phyloP scores from a whole-genome alignment of 2,888 invertebrate species.

The Amphimallon solstitiale region DNA sequence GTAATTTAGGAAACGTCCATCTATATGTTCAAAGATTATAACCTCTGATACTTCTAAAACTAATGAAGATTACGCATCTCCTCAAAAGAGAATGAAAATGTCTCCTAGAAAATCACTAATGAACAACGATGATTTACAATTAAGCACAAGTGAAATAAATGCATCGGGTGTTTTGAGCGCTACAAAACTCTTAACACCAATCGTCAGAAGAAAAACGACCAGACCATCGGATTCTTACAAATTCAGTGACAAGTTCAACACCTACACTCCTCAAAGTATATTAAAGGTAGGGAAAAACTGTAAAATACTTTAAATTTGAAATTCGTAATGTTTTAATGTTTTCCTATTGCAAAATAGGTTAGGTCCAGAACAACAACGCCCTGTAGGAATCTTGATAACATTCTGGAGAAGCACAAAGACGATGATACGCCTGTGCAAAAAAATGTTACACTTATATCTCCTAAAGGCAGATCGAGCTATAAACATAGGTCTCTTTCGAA shows the following conservation, averaged over 20 bases:
- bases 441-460: background rate
- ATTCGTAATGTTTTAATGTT: no score
- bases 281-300: conserved; percentile 66
- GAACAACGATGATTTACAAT: background rate
- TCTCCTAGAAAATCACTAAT: conserved; percentile 39
- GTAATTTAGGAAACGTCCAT: conserved; percentile 39
- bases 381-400: background rate
- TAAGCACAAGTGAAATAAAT: background rate
- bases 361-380: no score
- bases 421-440: no score
- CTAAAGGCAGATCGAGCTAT: conserved; percentile 15
- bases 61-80: conserved; percentile 43
- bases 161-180: conserved; percentile 37
- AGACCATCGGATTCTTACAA: conserved; percentile 40
- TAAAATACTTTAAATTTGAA: background rate
- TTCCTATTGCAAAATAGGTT: background rate
- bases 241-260: conserved; percentile 47
- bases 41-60: conserved; percentile 23
- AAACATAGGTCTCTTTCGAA: background rate
- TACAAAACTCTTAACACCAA: conserved; percentile 67
- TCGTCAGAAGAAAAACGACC: conserved; percentile 62
- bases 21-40: conserved; percentile 47
- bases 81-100: conserved; percentile 47
- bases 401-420: no score
- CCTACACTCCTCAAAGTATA: conserved; percentile 73